Conservation (phyloP, 2,797 vertebrate genomes). For the Bovichtus variegatus region DNA sequence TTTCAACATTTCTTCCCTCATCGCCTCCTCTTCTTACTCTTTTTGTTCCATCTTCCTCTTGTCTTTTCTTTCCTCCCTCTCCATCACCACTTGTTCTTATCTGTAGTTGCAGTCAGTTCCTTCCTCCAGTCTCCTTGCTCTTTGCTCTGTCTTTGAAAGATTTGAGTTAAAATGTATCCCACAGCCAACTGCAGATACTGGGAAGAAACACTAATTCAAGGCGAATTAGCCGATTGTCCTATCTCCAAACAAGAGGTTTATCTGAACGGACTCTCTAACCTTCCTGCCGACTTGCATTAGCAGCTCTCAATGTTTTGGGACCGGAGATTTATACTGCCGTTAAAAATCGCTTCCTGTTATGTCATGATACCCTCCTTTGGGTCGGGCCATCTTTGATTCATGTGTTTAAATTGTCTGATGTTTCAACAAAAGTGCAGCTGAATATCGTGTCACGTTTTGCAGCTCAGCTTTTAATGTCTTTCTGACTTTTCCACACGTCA, state of each 20-base stretch:
- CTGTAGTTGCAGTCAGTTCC: slow-evolving; percentile 26
- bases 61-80: slow-evolving; percentile 2
- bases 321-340: slow-evolving; percentile 9
- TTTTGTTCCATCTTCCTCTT: neutral
- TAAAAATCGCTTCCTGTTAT: slow-evolving; percentile 58
- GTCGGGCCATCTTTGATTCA: slow-evolving; percentile 1
- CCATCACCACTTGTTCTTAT: slow-evolving; percentile 32
- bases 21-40: neutral
- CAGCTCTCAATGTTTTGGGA: slow-evolving; percentile 27
- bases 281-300: slow-evolving; percentile 41
- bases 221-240: slow-evolving; percentile 7
- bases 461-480: slow-evolving; percentile 11
- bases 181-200: slow-evolving; percentile 21
- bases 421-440: neutral
- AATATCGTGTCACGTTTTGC: slow-evolving; percentile 7
- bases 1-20: neutral
- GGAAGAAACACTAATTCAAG: slow-evolving; percentile 19
- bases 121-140: slow-evolving; percentile 6
- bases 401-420: neutral
- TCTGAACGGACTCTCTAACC: slow-evolving; percentile 45
- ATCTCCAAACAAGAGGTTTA: slow-evolving; percentile 41
- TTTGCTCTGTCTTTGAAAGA: slow-evolving; percentile 3
- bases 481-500: slow-evolving; percentile 38
- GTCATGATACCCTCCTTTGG: slow-evolving; percentile 24
- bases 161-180: neutral